These are phyloP conservation scores for Thripadectes ignobilis DNA, from an alignment of 2,797 vertebrate genomes.

Conservation along the genomic window DNA sequence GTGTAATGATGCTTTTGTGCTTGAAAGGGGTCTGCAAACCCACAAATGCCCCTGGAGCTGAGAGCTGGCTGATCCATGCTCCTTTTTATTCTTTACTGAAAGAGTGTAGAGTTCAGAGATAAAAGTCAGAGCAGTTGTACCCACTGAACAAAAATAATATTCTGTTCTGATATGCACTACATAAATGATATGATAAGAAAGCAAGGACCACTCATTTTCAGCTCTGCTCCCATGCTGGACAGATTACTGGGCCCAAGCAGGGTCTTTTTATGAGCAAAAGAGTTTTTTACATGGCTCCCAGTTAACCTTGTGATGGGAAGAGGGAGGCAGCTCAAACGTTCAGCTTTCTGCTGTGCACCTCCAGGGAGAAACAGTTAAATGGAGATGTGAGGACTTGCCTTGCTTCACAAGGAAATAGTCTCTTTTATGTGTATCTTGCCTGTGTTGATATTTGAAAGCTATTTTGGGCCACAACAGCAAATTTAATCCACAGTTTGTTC, in stretches of 20 bases:
- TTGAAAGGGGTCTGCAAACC: background rate
- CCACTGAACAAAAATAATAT: background rate
- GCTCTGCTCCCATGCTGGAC: background rate
- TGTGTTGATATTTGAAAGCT: slow-evolving; percentile 68
- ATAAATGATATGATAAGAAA: background rate
- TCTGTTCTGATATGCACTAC: background rate
- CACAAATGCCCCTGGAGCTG: too few relatives aligned
- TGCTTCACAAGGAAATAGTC: slow-evolving; percentile 50
- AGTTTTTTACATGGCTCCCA: background rate
- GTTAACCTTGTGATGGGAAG: background rate
- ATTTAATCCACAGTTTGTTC: slow-evolving; percentile 67
- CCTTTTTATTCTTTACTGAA: background rate
- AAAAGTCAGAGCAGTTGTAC: background rate
- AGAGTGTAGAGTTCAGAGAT: background rate
- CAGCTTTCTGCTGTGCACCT: background rate
- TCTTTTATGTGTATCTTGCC: slow-evolving; percentile 59
- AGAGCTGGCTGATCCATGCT: background rate
- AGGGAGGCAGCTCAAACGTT: background rate
- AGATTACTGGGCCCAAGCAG: background rate
- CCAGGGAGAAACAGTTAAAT: slow-evolving; percentile 48
- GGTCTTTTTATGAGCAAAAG: background rate
- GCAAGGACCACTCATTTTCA: background rate
- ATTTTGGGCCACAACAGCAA: slow-evolving; percentile 65
- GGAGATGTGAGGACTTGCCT: slow-evolving; percentile 57
- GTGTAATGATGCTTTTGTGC: accelerated